These are phyloP conservation scores for Acronicta leporina DNA, from an alignment of 2,888 invertebrate species.

Conservation along the genomic window DNA sequence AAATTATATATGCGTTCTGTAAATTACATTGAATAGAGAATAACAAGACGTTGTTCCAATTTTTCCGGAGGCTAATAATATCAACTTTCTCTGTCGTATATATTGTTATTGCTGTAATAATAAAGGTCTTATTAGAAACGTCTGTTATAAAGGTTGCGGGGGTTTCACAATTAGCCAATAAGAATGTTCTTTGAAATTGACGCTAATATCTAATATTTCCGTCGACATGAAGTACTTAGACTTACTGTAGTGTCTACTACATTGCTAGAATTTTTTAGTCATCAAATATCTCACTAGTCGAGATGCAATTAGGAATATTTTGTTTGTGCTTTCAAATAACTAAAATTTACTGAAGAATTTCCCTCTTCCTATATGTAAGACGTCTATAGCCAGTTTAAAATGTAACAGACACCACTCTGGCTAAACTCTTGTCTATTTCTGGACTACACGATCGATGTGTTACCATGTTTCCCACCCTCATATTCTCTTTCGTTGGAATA, in stretches of 20 bases:
- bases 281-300: background rate
- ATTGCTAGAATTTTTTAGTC: slow-evolving; percentile 6
- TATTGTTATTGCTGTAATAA: slow-evolving; percentile 45
- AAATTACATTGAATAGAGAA: slow-evolving; percentile 19
- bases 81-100: slow-evolving; percentile 36
- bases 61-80: slow-evolving; percentile 33
- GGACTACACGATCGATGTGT: slow-evolving; percentile 44
- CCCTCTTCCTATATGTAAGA: slow-evolving; percentile 12
- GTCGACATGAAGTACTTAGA: slow-evolving; percentile 12
- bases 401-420: slow-evolving; percentile 48
- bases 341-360: slow-evolving; percentile 18
- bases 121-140: slow-evolving; percentile 35
- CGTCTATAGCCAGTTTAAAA: slow-evolving; percentile 31
- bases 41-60: slow-evolving; percentile 37
- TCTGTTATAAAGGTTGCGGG: background rate
- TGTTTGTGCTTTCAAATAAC: too few species aligned
- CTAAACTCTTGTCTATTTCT: slow-evolving; percentile 57
- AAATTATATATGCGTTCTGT: slow-evolving; percentile 43
- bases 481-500: slow-evolving; percentile 9
- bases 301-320: slow-evolving; percentile 5
- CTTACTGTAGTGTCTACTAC: slow-evolving; percentile 5
- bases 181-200: slow-evolving; percentile 15
- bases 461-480: slow-evolving; percentile 21
- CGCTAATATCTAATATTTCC: slow-evolving; percentile 21
- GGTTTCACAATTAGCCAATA: background rate